Percentiles rank a stretch among this genome's conserved stretches.
phyloP scores from a whole-genome alignment of 2,888 invertebrate species.

The Anticlea derivata region DNA sequence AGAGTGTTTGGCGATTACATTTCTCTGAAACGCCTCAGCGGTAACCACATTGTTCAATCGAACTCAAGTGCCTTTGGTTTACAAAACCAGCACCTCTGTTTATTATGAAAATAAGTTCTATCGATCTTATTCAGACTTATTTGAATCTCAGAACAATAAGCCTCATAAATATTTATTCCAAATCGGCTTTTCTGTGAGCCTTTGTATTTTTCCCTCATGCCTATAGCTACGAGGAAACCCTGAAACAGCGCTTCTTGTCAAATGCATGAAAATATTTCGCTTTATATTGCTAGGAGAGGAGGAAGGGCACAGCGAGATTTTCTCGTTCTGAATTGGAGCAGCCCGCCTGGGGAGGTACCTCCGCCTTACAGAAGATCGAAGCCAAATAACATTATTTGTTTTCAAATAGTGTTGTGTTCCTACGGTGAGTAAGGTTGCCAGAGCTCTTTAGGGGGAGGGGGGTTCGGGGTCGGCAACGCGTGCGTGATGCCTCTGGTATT shows the following conservation, averaged over 20 bases:
- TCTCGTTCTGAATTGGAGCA: no score
- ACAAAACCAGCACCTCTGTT: conserved; percentile 5
- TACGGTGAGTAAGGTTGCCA: no score
- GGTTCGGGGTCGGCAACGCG: no score
- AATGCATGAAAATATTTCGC: conserved; percentile 11
- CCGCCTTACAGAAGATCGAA: no score
- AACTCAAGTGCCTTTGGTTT: neutral
- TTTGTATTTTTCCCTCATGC: conserved; percentile 23
- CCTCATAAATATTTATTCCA: conserved; percentile 35
- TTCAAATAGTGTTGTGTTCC: no score
- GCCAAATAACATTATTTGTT: no score
- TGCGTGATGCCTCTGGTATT: no score
- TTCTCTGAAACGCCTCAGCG: conserved; percentile 12
- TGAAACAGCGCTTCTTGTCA: conserved; percentile 11
- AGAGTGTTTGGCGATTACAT: neutral
- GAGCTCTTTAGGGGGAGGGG: no score
- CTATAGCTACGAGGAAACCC: conserved; percentile 3
- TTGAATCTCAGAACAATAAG: conserved; percentile 38
- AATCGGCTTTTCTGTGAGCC: conserved; percentile 29
- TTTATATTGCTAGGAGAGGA: conserved; percentile 5
- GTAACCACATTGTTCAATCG: conserved; percentile 6
- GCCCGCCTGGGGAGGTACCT: no score
- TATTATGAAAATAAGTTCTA: conserved; percentile 21
- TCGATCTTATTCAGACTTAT: conserved; percentile 22
- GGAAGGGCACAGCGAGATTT: no score